phyloP scores from a whole-genome alignment of 2,888 invertebrate species.

The Tiphia femorata region DNA sequence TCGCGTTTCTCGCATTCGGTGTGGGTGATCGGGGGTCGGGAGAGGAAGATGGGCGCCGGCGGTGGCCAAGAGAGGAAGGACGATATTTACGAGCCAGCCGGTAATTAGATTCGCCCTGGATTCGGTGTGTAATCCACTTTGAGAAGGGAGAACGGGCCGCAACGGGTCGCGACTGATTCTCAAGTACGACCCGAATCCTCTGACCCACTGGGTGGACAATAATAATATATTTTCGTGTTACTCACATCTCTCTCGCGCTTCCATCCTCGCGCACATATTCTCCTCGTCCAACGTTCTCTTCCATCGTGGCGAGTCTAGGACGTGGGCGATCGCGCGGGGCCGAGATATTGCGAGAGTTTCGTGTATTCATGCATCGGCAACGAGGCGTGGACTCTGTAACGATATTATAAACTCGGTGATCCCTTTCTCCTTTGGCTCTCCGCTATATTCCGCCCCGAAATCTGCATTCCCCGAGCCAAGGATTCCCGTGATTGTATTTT shows the following conservation, averaged over 20 bases:
- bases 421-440: constrained; percentile 31
- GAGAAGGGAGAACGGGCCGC: constrained; percentile 14
- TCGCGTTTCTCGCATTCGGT: constrained; percentile 36
- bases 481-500: constrained; percentile 51
- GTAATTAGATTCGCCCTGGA: constrained; percentile 42
- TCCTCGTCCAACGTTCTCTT: not conserved
- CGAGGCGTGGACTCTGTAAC: constrained; percentile 41
- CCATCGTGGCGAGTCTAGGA: constrained; percentile 5
- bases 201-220: constrained; percentile 33
- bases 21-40: constrained; percentile 9
- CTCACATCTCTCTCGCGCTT: no score
- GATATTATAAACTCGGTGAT: constrained; percentile 54
- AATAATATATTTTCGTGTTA: no score
- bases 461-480: constrained; percentile 16
- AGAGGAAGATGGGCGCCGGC: no score
- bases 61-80: no score
- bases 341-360: constrained; percentile 1
- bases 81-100: constrained; percentile 44
- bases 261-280: not conserved
- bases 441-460: constrained; percentile 1
- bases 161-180: constrained; percentile 21
- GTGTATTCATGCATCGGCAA: constrained; percentile 42
- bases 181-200: constrained; percentile 23
- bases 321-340: constrained; percentile 15
- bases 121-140: constrained; percentile 50